A percentile compares a stretch with the other conserved stretches of the same genome.
These are phyloP conservation scores for Cromileptes altivelis DNA, from an alignment of 2,113 vertebrate species.

Conservation along the genomic window DNA sequence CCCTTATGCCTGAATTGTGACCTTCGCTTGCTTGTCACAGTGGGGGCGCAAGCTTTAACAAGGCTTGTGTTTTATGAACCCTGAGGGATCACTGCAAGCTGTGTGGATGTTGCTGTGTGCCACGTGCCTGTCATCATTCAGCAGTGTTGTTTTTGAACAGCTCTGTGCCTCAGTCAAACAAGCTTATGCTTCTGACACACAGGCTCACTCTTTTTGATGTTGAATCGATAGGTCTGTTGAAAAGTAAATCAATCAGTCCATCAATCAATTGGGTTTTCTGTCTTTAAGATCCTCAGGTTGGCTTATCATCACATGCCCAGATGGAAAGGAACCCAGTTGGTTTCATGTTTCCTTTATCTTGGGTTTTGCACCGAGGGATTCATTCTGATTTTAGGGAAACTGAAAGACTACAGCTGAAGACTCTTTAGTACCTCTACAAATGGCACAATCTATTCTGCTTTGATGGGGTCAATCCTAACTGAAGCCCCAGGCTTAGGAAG, in stretches of 20 bases:
- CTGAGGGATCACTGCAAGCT: constrained; percentile 63
- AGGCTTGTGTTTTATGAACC: constrained; percentile 77
- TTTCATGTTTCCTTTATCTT: constrained; percentile 70
- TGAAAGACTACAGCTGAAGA: constrained; percentile 62
- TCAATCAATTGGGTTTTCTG: constrained; percentile 49
- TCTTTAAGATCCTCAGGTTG: constrained; percentile 43
- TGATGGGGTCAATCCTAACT: constrained; percentile 78
- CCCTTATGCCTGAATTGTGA: constrained; percentile 66
- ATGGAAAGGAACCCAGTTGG: constrained; percentile 53
- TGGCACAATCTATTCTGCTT: constrained; percentile 71
- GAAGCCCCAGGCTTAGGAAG: constrained; percentile 77
- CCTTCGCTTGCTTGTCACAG: constrained; percentile 66
- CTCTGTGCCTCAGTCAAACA: constrained; percentile 53
- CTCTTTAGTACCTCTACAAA: constrained; percentile 75
- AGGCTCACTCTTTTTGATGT: constrained; percentile 10
- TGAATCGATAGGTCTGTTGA: constrained; percentile 41
- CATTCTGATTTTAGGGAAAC: constrained; percentile 69
- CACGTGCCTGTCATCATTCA: constrained; percentile 77
- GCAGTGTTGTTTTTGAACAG: constrained; percentile 63
- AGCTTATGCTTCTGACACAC: constrained; percentile 33
- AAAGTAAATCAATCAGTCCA: constrained; percentile 55
- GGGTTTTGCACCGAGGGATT: constrained; percentile 69
- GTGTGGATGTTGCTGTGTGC: constrained; percentile 64
- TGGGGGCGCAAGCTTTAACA: constrained; percentile 64
- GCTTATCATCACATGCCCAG: constrained; percentile 74